Conservation (phyloP, 2,797 vertebrate genomes). For the Lagorchestes hirsutus region DNA sequence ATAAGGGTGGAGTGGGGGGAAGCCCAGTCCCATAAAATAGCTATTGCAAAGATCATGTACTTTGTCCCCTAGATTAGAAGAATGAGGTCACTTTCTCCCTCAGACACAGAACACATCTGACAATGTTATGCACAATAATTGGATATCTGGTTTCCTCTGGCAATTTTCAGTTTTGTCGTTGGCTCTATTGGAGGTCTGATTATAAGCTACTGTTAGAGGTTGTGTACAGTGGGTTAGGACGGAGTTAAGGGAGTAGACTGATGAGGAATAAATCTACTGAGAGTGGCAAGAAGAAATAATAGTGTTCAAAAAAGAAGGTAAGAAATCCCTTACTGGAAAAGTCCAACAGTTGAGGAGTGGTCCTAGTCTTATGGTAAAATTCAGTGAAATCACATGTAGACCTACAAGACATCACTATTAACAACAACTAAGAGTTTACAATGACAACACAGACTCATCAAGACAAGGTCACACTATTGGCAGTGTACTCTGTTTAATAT, state of each 20-base stretch:
- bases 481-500: neutral
- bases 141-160: neutral
- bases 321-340: neutral
- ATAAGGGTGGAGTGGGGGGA: neutral
- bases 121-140: neutral
- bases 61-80: neutral
- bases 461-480: neutral
- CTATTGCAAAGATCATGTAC: neutral
- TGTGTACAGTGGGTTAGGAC: neutral
- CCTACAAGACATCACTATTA: neutral
- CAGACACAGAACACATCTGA: neutral
- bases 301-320: neutral
- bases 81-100: neutral
- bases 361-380: neutral
- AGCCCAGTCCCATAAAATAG: neutral
- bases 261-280: neutral
- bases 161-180: neutral
- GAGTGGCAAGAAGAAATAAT: neutral
- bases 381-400: neutral
- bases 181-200: neutral
- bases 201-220: neutral
- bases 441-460: neutral
- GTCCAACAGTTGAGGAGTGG: neutral
- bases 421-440: neutral
- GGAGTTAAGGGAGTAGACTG: neutral